Percentiles rank a stretch among this genome's conserved stretches.
These are phyloP conservation scores for Zaprionus africanus DNA, from an alignment of 1,140 invertebrate species.

Conservation along the genomic window DNA sequence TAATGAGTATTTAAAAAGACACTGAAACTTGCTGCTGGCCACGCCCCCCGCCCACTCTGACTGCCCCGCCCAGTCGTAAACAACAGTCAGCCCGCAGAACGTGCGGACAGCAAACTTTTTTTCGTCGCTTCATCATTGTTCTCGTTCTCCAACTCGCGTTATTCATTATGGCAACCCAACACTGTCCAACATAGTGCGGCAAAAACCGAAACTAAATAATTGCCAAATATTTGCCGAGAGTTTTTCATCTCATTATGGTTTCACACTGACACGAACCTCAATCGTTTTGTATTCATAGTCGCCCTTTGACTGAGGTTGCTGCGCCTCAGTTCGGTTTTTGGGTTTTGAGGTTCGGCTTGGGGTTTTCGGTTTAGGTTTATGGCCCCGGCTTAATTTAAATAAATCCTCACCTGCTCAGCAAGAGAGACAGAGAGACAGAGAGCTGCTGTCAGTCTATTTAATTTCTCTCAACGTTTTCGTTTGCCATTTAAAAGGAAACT, in stretches of 20 bases:
- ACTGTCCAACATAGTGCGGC: not conserved
- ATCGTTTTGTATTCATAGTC: constrained; percentile 15
- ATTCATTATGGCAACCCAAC: constrained; percentile 46
- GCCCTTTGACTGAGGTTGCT: constrained; percentile 10
- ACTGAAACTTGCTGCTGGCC: constrained; percentile 43
- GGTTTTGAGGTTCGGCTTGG: not conserved
- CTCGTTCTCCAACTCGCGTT: not conserved
- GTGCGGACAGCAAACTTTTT: constrained; percentile 48
- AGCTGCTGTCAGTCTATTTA: constrained; percentile 15
- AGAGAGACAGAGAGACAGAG: not conserved
- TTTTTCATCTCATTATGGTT: constrained; percentile 75
- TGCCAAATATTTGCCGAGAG: constrained; percentile 75
- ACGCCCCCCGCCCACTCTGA: constrained; percentile 10
- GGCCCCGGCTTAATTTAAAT: constrained; percentile 29
- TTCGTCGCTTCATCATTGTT: constrained; percentile 43
- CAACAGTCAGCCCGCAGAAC: constrained; percentile 17
- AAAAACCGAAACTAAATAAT: constrained; percentile 74
- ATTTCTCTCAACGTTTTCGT: constrained; percentile 14
- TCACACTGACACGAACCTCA: constrained; percentile 30
- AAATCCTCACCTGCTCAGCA: constrained; percentile 12
- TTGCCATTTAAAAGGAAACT: constrained; percentile 25
- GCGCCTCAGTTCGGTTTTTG: not conserved
- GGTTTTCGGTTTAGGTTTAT: constrained; percentile 14
- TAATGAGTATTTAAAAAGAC: constrained; percentile 79
- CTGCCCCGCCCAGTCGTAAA: not conserved